A percentile compares a stretch with the other conserved stretches of the same genome.
phyloP scores from a whole-genome alignment of 1,140 invertebrate species.

The Artemia franciscana region DNA sequence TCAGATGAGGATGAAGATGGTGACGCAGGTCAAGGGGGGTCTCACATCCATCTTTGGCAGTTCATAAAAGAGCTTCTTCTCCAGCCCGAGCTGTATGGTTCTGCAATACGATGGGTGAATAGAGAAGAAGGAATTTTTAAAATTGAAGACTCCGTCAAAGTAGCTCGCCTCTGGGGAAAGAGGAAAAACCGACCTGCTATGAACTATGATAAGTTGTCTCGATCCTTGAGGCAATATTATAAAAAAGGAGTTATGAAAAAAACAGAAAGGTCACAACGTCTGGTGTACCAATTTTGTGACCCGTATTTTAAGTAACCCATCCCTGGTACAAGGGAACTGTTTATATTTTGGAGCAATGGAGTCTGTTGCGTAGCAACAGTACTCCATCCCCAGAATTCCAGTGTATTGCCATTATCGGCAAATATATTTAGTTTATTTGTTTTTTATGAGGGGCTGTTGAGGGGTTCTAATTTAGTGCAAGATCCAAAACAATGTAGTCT shows the following conservation, averaged over 20 bases:
- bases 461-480: not conserved
- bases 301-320: slow-evolving; percentile 53
- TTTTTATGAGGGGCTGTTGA: not conserved
- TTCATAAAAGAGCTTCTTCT: slow-evolving; percentile 88
- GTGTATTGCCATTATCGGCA: not conserved
- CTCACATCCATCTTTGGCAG: slow-evolving; percentile 97
- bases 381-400: not conserved
- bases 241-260: slow-evolving; percentile 99
- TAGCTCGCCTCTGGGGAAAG: slow-evolving; percentile 85
- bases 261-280: slow-evolving; percentile 82
- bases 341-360: not conserved
- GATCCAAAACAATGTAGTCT: too few species aligned
- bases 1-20: not conserved
- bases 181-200: slow-evolving; percentile 94
- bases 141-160: slow-evolving; percentile 90
- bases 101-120: slow-evolving; percentile 90
- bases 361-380: not conserved
- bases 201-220: slow-evolving; percentile 98
- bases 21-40: slow-evolving; percentile 29
- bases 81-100: slow-evolving; percentile 58
- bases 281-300: slow-evolving; percentile 97
- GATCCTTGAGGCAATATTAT: slow-evolving; percentile 96
- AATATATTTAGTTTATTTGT: not conserved
- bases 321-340: not conserved
- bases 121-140: slow-evolving; percentile 86